Conservation (phyloP, 2,113 vertebrate species). For the Nerophis lumbriciformis region DNA sequence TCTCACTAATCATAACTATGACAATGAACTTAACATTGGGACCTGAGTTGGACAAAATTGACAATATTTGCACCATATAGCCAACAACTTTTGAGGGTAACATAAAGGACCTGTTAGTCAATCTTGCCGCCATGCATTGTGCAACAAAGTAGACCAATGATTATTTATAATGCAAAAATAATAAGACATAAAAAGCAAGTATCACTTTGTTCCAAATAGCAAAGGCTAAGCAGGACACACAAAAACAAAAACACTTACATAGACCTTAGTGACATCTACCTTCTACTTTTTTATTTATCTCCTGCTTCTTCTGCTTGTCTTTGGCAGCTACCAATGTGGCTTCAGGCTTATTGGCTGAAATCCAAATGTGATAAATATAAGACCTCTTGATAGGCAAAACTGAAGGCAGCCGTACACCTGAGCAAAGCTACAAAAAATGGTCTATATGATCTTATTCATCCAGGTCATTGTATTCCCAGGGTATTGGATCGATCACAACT, state of each 20-base stretch:
- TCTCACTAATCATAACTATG: constrained; percentile 44
- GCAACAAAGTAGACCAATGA: not conserved
- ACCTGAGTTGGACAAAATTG: constrained; percentile 1
- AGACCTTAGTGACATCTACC: constrained; percentile 25
- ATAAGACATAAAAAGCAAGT: not conserved
- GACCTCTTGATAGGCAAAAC: not conserved
- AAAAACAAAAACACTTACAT: not conserved
- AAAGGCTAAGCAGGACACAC: not conserved
- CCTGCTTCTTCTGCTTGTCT: constrained; percentile 29
- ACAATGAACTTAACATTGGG: constrained; percentile 25
- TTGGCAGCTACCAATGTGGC: constrained; percentile 9
- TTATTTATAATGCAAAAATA: not conserved
- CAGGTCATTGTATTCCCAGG: too few species aligned
- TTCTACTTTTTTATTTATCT: constrained; percentile 43
- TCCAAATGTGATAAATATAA: constrained; percentile 12
- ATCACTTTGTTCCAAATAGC: too few species aligned
- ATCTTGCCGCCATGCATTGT: constrained; percentile 11
- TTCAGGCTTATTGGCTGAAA: constrained; percentile 35
- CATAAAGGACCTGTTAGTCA: not conserved
- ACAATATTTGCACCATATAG: not conserved
- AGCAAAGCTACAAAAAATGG: not conserved
- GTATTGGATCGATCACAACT: too few species aligned
- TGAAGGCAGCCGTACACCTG: not conserved
- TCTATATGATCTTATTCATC: too few species aligned
- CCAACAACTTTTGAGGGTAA: not conserved